These are phyloP conservation scores for Galaxias olidus DNA, from an alignment of 2,797 vertebrate genomes.

Conservation along the genomic window DNA sequence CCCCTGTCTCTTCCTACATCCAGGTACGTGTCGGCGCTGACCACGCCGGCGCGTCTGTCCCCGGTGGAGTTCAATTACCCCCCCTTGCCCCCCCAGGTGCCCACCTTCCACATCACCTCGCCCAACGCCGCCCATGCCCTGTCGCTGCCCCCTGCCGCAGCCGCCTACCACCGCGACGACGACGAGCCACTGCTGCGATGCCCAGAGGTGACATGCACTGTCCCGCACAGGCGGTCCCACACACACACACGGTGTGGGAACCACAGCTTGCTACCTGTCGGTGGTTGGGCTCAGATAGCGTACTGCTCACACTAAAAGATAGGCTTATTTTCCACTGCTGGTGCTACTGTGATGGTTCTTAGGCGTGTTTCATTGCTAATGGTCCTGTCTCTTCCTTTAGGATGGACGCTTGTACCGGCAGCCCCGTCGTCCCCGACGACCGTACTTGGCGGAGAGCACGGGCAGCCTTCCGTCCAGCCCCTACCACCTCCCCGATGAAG, in stretches of 20 bases:
- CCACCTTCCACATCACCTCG: slow-evolving; percentile 95
- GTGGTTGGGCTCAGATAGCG: too few relatives aligned
- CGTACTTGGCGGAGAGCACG: slow-evolving; percentile 89
- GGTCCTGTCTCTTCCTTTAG: slow-evolving; percentile 36
- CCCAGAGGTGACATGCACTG: slow-evolving; percentile 67
- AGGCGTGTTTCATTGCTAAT: background rate
- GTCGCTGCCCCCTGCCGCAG: slow-evolving; percentile 85
- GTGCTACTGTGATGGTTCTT: background rate
- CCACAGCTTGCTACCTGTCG: too few relatives aligned
- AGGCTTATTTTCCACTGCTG: background rate
- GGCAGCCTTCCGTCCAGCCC: slow-evolving; percentile 95
- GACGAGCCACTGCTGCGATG: slow-evolving; percentile 89
- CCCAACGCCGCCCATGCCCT: slow-evolving; percentile 90
- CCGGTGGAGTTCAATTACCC: slow-evolving; percentile 95
- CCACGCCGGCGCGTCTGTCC: slow-evolving; percentile 93
- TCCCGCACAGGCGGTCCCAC: background rate
- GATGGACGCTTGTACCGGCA: slow-evolving; percentile 71
- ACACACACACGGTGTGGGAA: too few relatives aligned
- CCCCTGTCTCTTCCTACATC: background rate
- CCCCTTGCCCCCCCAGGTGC: slow-evolving; percentile 87
- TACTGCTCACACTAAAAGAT: too few relatives aligned
- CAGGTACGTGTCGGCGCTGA: slow-evolving; percentile 96
- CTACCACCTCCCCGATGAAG: slow-evolving; percentile 90
- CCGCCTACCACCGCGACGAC: slow-evolving; percentile 85
- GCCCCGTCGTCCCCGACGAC: slow-evolving; percentile 83